Conservation (phyloP, 1,140 invertebrate species). For the Leptopilina clavipes region DNA sequence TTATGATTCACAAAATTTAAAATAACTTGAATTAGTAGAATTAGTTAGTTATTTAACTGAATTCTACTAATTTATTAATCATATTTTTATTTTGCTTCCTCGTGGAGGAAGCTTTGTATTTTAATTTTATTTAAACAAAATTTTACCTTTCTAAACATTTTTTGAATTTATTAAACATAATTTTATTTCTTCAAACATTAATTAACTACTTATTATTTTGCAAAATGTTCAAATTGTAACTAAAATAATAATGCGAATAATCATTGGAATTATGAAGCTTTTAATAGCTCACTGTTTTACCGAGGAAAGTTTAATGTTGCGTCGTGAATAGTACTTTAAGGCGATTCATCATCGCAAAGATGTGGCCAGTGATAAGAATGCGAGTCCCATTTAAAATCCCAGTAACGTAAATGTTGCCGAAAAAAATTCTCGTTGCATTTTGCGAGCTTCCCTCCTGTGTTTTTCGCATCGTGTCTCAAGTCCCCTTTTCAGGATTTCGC, state of each 20-base stretch:
- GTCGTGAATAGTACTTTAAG: slow-evolving; percentile 29
- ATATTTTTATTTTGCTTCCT: no score
- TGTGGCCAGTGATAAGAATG: slow-evolving; percentile 6
- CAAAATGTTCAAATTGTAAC: no score
- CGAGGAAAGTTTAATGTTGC: slow-evolving; percentile 13
- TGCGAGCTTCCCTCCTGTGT: slow-evolving; percentile 34
- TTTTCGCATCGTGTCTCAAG: slow-evolving; percentile 52
- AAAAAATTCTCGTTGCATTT: slow-evolving; percentile 18
- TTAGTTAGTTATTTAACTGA: no score
- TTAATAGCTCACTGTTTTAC: slow-evolving; percentile 8
- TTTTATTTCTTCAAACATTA: no score
- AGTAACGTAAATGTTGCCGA: slow-evolving; percentile 26
- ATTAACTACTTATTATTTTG: no score
- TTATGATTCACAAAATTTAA: no score
- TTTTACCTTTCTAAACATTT: no score
- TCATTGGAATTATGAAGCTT: slow-evolving; percentile 1
- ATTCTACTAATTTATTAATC: no score
- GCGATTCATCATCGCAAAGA: slow-evolving; percentile 24
- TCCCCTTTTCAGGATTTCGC: slow-evolving; percentile 56
- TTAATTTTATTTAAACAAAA: no score
- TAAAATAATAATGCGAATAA: not conserved
- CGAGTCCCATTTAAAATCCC: slow-evolving; percentile 31
- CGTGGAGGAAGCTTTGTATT: no score
- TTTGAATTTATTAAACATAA: no score
- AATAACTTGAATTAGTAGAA: no score